A percentile compares a stretch with the other conserved stretches of the same genome.
phyloP scores from a whole-genome alignment of 2,888 invertebrate species.

The Ectropis crepuscularia region DNA sequence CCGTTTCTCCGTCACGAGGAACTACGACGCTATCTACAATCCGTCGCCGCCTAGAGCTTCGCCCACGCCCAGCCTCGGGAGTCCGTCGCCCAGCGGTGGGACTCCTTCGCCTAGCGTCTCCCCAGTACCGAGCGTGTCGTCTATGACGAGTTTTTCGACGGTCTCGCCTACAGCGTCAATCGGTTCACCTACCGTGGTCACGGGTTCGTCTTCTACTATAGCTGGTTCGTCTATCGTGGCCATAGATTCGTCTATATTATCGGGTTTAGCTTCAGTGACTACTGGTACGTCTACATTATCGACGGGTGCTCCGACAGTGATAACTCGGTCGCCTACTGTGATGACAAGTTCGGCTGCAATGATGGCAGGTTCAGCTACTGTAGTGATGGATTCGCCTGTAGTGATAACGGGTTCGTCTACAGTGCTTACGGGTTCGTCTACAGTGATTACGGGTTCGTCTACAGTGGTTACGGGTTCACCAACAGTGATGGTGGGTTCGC shows the following conservation, averaged over 20 bases:
- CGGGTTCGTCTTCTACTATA: neutral
- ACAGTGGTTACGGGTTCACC: neutral
- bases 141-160: neutral
- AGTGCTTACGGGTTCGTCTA: neutral
- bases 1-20: constrained; percentile 77
- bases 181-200: neutral
- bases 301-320: neutral
- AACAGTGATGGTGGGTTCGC: neutral
- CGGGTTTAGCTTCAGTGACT: constrained; percentile 1
- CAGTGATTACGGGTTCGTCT: neutral
- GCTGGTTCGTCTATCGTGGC: neutral
- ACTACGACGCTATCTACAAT: constrained; percentile 71
- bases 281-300: neutral
- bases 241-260: neutral
- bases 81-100: constrained; percentile 6
- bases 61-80: constrained; percentile 38
- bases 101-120: constrained; percentile 30
- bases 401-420: neutral
- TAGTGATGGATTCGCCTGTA: neutral
- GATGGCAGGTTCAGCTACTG: neutral
- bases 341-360: neutral
- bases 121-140: constrained; percentile 15
- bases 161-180: neutral
- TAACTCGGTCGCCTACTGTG: constrained; percentile 4
- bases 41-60: constrained; percentile 51